Percentiles rank a stretch among this genome's conserved stretches.
phyloP scores from a whole-genome alignment of 64 coral and sea anemone genomes.

The Porites australiensis region DNA sequence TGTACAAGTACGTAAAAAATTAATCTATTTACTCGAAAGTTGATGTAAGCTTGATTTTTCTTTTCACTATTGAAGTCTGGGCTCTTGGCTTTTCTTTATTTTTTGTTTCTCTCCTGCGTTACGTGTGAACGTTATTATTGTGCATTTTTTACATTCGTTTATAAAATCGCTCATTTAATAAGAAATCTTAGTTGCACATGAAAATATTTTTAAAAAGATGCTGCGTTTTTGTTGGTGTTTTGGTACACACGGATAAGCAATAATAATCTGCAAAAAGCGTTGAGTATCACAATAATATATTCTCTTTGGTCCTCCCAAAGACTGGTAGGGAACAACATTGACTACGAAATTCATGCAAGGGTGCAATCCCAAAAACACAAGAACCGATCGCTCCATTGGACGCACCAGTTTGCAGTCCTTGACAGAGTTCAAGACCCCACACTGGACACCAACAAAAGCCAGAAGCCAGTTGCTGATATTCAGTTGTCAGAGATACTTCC shows the following conservation, averaged over 20 bases:
- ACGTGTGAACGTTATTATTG: too few species aligned
- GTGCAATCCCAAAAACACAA: constrained; percentile 52
- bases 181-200: too few species aligned
- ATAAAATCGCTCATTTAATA: too few species aligned
- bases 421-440: constrained; percentile 53
- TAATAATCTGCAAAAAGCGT: constrained; percentile 18
- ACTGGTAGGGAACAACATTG: constrained; percentile 65
- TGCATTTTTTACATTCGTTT: too few species aligned
- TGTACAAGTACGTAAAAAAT: constrained; percentile 33
- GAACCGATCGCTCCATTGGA: constrained; percentile 73
- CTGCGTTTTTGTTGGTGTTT: too few species aligned
- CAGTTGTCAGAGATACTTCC: constrained; percentile 31
- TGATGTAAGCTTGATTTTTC: too few species aligned
- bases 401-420: constrained; percentile 66
- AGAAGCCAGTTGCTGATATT: constrained; percentile 27
- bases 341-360: constrained; percentile 70
- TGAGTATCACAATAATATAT: constrained; percentile 28
- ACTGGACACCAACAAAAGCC: constrained; percentile 15
- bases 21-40: too few species aligned
- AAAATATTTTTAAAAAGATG: too few species aligned
- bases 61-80: constrained; percentile 14
- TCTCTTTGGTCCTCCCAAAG: too few species aligned
- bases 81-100: too few species aligned
- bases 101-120: too few species aligned
- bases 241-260: constrained; percentile 13